Evolutionary conservation across 2,797 vertebrate species (phyloP).

Genomic region (Peromyscus nudipes): DNA sequence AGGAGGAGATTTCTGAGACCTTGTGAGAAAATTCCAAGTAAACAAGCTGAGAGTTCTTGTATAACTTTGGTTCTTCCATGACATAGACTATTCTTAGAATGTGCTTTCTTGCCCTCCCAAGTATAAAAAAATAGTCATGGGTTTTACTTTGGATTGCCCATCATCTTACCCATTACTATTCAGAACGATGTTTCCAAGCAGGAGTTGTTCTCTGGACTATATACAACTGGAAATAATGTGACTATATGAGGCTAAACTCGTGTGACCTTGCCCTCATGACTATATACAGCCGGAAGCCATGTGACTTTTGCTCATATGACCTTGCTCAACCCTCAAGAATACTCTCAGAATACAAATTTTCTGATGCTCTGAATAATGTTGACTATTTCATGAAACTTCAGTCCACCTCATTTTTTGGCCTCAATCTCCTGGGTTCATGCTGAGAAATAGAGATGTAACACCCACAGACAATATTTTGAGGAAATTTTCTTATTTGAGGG

Average conservation of each 20-base stretch:
- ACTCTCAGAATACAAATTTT: no score
- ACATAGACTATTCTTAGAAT: not conserved
- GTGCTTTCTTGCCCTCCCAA: not conserved
- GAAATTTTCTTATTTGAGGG: no score
- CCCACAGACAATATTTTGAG: no score
- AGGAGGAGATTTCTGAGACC: not conserved
- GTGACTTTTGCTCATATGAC: not conserved
- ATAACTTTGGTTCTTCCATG: not conserved
- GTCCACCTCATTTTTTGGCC: no score
- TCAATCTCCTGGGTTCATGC: no score
- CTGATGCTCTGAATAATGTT: no score
- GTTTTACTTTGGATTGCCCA: not conserved
- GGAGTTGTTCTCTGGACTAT: not conserved
- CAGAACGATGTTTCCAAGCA: not conserved
- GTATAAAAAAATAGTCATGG: not conserved
- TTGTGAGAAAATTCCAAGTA: not conserved
- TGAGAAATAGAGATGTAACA: no score
- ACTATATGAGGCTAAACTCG: not conserved
- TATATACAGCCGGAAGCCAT: not conserved
- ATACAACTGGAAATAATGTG: not conserved
- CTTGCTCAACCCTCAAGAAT: no score
- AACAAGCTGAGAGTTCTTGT: not conserved
- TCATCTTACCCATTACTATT: not conserved
- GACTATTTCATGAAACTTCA: no score
- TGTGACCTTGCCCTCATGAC: not conserved